Evolutionary conservation across 1,140 invertebrate species (phyloP), one percentile per base, ranked within the genome.

Genomic region (Drosophila busckii): DNA sequence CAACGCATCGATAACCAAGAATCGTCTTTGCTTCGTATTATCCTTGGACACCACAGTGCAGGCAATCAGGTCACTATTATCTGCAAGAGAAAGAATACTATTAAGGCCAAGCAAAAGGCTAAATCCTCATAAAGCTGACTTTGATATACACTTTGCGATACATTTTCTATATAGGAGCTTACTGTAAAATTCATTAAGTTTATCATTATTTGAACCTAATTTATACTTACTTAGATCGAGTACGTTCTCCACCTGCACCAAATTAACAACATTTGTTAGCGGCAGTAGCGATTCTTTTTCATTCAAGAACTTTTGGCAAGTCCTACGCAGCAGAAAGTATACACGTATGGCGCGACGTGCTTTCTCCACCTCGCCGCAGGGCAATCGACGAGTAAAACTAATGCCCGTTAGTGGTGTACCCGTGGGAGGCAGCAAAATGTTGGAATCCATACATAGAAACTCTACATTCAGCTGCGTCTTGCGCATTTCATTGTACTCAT

Each of bases 351-450:
- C 95, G 59, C 95, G 91, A 37, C 97, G 90, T 5, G 97, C 96
- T 88, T 96, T 90, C 88, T 99, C 98, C 56, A 97, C 95, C 89
- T 99, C 97, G 45, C 97, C 98, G 89, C 97, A 98, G 2, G 98
- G 97, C 31, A 99, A 88, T 70, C 98, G 89, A 87, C 98, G 97
- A 31, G 93, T 94, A 85, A 99, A 98, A 67, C 95, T 94, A 68
- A 99, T 97, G 0, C 97, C 97, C 12, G 97, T 98, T 89, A 99
- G 92, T 0, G 98, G 97, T 0, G 97, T 98, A 8, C 95, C 94
- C n/a, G 96, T 98, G 1, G 98, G 98, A 1, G 97, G 97, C 50
- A 99, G 89, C 29, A 99, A 89, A 66, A 99, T 94, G 41, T 95
- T 96, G n/a, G 96, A 95, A 88, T 99, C 98, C 94, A 96, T 97